Conservation (phyloP, 2,797 vertebrate genomes). For the Chromis chromis region DNA sequence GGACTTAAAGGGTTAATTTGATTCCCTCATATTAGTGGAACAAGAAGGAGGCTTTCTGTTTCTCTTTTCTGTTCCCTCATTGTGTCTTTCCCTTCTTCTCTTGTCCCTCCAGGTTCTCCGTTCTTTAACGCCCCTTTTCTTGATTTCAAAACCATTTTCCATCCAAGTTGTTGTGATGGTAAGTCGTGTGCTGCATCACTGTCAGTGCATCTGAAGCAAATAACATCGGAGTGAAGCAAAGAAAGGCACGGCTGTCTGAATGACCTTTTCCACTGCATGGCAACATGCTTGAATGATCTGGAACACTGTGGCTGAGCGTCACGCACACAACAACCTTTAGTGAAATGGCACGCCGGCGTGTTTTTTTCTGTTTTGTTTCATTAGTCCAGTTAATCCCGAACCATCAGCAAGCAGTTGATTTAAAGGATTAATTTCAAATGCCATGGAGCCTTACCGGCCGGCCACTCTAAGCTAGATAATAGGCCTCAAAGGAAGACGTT, state of each 20-base stretch:
- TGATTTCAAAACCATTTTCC: constrained; percentile 83
- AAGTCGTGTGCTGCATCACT: constrained; percentile 60
- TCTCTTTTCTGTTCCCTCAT: constrained; percentile 23
- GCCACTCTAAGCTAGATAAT: constrained; percentile 49
- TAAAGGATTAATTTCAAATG: constrained; percentile 78
- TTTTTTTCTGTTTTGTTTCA: constrained; percentile 75
- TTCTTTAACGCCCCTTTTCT: constrained; percentile 77
- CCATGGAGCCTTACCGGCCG: constrained; percentile 46
- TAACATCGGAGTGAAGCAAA: constrained; percentile 28
- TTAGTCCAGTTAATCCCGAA: constrained; percentile 70
- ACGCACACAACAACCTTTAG: constrained; percentile 61
- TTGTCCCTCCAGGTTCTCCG: constrained; percentile 64
- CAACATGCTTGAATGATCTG: constrained; percentile 72
- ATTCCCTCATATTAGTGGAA: neutral
- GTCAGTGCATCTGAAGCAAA: constrained; percentile 20
- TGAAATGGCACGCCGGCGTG: constrained; percentile 67
- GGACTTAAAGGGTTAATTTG: too few relatives aligned
- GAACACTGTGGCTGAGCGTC: constrained; percentile 59
- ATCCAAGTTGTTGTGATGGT: constrained; percentile 78
- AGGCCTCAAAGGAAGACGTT: constrained; percentile 41
- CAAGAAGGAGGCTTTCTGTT: constrained; percentile 9
- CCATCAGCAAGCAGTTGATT: constrained; percentile 71
- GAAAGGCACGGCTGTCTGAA: constrained; percentile 35
- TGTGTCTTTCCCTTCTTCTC: constrained; percentile 10
- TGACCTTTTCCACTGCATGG: constrained; percentile 79